Conservation (phyloP, 2,113 vertebrate species). For the Hiodon tergisus region DNA sequence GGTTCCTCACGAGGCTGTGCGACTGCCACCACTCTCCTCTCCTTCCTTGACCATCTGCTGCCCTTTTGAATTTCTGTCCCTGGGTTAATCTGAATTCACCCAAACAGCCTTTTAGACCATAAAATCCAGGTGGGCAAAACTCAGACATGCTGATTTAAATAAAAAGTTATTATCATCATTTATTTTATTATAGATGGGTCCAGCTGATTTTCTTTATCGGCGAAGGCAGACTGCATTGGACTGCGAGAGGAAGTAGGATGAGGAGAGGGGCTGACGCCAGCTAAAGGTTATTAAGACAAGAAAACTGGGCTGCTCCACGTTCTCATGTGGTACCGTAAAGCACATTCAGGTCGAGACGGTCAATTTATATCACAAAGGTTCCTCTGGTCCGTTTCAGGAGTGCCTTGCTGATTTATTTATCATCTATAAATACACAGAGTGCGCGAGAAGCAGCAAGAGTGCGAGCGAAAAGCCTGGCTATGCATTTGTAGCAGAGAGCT, state of each 20-base stretch:
- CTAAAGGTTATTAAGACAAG: not conserved
- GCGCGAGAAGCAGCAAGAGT: too few relatives aligned
- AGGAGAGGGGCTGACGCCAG: not conserved
- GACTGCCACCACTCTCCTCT: not conserved
- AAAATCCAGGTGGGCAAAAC: not conserved
- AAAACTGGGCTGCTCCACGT: not conserved
- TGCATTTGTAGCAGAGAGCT: too few relatives aligned
- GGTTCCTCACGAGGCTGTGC: constrained; percentile 5
- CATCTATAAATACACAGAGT: too few relatives aligned
- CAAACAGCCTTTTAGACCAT: constrained; percentile 11
- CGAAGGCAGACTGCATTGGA: too few relatives aligned
- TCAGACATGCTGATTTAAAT: not conserved
- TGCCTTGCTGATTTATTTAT: not conserved
- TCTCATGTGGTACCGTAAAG: too few relatives aligned
- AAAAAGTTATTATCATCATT: not conserved
- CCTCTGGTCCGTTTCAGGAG: not conserved
- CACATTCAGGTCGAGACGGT: too few relatives aligned
- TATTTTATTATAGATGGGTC: too few relatives aligned
- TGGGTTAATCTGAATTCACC: constrained; percentile 13
- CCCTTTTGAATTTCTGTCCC: constrained; percentile 4
- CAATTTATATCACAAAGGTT: not conserved
- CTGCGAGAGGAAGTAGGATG: too few relatives aligned
- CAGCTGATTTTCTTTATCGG: too few relatives aligned
- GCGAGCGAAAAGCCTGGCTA: too few relatives aligned
- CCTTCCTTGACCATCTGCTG: constrained; percentile 14